phyloP scores from a whole-genome alignment of 1,140 invertebrate species.

The Caligus rogercresseyi region DNA sequence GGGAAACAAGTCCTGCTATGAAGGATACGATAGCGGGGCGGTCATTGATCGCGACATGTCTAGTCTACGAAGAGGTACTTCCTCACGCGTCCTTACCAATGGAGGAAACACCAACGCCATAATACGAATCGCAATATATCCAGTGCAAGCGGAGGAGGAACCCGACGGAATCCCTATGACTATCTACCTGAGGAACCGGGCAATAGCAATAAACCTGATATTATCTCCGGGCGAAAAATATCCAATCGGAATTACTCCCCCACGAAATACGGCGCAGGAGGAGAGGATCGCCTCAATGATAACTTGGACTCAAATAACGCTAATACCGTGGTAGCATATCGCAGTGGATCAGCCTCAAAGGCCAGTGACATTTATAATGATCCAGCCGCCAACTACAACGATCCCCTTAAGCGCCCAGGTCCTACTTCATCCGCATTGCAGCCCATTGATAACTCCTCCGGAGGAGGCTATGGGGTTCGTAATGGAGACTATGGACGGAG shows the following conservation, averaged over 20 bases:
- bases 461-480: not conserved
- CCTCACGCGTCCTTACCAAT: not conserved
- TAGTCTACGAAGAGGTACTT: not conserved
- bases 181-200: conserved; percentile 14
- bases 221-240: not conserved
- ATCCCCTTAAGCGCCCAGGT: conserved; percentile 1
- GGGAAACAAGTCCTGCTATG: conserved; percentile 7
- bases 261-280: not conserved
- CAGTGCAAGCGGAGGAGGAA: not conserved
- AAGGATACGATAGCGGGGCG: not conserved
- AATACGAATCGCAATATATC: not conserved
- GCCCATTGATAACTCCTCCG: not conserved
- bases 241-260: not conserved
- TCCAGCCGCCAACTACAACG: not conserved
- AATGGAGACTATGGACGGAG: not conserved
- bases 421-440: not conserved
- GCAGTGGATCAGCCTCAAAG: not conserved
- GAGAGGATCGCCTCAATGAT: not conserved
- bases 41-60: not conserved
- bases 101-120: not conserved
- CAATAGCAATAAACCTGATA: not conserved
- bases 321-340: not conserved
- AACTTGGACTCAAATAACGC: not conserved
- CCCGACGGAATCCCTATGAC: conserved; percentile 14
- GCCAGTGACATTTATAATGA: not conserved